These are phyloP conservation scores for Cremastobaeus sp. DNA, from an alignment of 2,888 invertebrate species.

Conservation along the genomic window DNA sequence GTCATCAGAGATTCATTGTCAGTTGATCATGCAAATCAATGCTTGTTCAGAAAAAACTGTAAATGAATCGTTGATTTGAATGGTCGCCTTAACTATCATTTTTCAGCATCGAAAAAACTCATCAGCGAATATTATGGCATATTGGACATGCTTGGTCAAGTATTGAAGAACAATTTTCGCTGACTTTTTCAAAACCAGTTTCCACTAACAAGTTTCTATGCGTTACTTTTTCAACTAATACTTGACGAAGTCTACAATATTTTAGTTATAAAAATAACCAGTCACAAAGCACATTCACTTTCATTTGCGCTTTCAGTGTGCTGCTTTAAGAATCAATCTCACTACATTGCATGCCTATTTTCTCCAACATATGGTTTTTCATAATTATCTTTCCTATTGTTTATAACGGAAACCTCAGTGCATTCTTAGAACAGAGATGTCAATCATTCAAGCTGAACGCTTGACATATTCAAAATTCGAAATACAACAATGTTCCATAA, in stretches of 20 bases:
- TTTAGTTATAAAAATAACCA: constrained; percentile 74
- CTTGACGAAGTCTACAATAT: constrained; percentile 75
- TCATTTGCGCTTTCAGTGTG: constrained; percentile 78
- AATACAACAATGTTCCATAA: constrained; percentile 7
- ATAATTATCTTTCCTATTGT: not conserved
- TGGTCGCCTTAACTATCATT: constrained; percentile 12
- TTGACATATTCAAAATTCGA: too few relatives aligned
- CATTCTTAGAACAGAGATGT: too few relatives aligned
- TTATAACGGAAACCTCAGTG: too few relatives aligned
- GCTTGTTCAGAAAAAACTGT: not conserved
- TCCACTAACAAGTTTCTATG: constrained; percentile 50
- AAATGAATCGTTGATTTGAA: constrained; percentile 24
- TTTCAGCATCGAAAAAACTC: constrained; percentile 39
- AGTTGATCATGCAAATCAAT: constrained; percentile 13
- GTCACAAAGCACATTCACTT: constrained; percentile 74
- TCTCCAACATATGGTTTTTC: constrained; percentile 4
- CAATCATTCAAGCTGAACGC: too few relatives aligned
- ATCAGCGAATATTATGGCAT: constrained; percentile 70
- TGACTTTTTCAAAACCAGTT: constrained; percentile 14
- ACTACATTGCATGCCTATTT: constrained; percentile 55
- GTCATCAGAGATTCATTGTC: constrained; percentile 6
- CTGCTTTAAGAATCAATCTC: constrained; percentile 61
- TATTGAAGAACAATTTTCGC: constrained; percentile 63
- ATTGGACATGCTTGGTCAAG: constrained; percentile 76
- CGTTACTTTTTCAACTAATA: constrained; percentile 65